Evolutionary conservation across 2,113 vertebrate species (phyloP).

Genomic region (Trinectes maculatus): DNA sequence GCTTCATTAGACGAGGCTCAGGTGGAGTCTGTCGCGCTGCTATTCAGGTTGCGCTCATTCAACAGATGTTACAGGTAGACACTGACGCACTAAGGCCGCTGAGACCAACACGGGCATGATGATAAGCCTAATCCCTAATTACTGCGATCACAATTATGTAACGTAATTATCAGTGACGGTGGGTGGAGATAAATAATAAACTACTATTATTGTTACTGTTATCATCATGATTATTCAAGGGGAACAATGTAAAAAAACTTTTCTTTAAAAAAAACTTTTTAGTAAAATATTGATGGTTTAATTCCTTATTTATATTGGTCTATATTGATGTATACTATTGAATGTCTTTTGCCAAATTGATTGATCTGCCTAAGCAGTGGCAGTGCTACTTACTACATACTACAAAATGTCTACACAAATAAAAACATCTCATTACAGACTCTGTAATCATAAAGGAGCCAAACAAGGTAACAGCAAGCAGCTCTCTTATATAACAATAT

Average conservation of each 20-base stretch:
- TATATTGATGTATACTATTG: not conserved
- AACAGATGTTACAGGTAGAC: constrained; percentile 11
- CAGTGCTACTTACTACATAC: too few relatives aligned
- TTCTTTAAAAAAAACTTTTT: too few relatives aligned
- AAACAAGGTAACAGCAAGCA: constrained; percentile 16
- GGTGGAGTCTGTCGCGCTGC: constrained; percentile 14
- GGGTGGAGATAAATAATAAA: too few relatives aligned
- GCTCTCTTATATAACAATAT: constrained; percentile 57
- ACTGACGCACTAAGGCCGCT: constrained; percentile 26
- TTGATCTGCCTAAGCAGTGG: not conserved
- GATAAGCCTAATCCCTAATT: constrained; percentile 23
- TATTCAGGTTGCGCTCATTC: constrained; percentile 1
- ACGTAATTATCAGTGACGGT: constrained; percentile 10
- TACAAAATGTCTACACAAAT: not conserved
- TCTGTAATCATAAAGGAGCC: constrained; percentile 9
- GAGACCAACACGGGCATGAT: not conserved
- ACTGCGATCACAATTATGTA: constrained; percentile 15
- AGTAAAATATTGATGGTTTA: too few relatives aligned
- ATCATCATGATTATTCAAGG: too few relatives aligned
- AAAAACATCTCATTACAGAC: not conserved
- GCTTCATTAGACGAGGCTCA: constrained; percentile 20
- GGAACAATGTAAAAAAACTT: too few relatives aligned
- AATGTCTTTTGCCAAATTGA: not conserved
- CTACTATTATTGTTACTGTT: too few relatives aligned
- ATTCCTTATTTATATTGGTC: not conserved